A percentile compares a stretch with the other conserved stretches of the same genome.
Conservation (phyloP, 2,888 invertebrate genomes). For the Morpho helenor region DNA sequence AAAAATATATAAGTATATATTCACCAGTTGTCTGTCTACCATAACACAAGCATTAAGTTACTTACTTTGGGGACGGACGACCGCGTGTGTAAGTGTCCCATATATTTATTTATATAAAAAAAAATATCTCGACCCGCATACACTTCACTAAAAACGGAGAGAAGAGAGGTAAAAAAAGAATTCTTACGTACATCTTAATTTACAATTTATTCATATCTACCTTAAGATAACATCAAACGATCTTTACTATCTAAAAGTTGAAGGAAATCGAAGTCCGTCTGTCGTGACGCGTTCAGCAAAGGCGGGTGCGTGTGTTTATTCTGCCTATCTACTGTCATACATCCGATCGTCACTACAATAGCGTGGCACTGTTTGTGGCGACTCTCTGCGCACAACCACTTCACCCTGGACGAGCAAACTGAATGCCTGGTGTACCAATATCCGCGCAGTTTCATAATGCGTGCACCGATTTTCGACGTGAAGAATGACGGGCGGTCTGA, state of each 20-base stretch:
- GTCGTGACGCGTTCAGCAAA: constrained; percentile 21
- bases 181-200: neutral
- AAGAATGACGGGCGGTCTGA: constrained; percentile 61
- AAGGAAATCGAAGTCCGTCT: constrained; percentile 31
- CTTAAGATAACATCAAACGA: constrained; percentile 24
- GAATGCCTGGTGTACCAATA: constrained; percentile 67
- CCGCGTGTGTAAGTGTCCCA: too few species aligned
- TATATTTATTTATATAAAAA: too few species aligned
- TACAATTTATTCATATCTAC: constrained; percentile 25
- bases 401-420: constrained; percentile 65
- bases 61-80: too few species aligned
- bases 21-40: too few species aligned
- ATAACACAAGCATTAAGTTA: too few species aligned
- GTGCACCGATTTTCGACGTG: constrained; percentile 59
- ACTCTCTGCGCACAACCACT: constrained; percentile 66
- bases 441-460: constrained; percentile 62
- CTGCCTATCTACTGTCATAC: constrained; percentile 56
- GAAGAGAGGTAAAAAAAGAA: constrained; percentile 1
- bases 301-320: constrained; percentile 64
- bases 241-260: constrained; percentile 33
- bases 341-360: constrained; percentile 64
- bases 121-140: too few species aligned
- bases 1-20: too few species aligned
- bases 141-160: too few species aligned
- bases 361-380: constrained; percentile 57